These are phyloP conservation scores for Dasypus novemcinctus DNA, from an alignment of 2,113 vertebrate species.

Conservation along the genomic window DNA sequence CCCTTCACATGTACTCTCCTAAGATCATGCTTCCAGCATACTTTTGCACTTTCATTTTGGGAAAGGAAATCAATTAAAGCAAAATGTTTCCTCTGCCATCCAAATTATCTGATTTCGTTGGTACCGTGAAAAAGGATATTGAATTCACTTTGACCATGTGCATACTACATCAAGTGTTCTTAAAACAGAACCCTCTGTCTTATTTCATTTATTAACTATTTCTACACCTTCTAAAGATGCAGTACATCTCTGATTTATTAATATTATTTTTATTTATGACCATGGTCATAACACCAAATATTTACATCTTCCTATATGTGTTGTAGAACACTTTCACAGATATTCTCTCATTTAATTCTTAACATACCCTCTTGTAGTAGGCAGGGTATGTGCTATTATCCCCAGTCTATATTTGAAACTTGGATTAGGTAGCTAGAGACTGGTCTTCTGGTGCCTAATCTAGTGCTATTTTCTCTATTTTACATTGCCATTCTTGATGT, in stretches of 20 bases:
- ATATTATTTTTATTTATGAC: slow-evolving; percentile 5
- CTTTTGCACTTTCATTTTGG: not conserved
- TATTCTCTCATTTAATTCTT: slow-evolving; percentile 40
- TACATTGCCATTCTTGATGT: slow-evolving; percentile 13
- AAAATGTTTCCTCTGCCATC: slow-evolving; percentile 35
- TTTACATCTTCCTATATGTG: not conserved
- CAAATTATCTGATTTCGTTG: slow-evolving; percentile 36
- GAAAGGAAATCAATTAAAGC: slow-evolving; percentile 19
- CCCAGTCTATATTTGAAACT: not conserved
- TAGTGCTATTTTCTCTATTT: slow-evolving; percentile 13
- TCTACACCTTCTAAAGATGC: slow-evolving; percentile 37
- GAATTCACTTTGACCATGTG: not conserved
- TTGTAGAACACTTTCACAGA: not conserved
- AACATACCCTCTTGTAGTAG: not conserved
- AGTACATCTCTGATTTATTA: slow-evolving; percentile 24
- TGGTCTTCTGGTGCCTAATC: slow-evolving; percentile 18
- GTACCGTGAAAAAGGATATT: slow-evolving; percentile 30
- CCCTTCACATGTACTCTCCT: slow-evolving; percentile 33
- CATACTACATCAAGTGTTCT: slow-evolving; percentile 5
- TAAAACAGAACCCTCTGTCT: slow-evolving; percentile 18
- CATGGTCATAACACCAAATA: not conserved
- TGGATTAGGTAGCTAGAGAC: slow-evolving; percentile 8
- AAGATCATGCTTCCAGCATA: not conserved
- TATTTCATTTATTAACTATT: slow-evolving; percentile 33
- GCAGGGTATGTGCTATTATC: not conserved